Conservation (phyloP, 2,888 invertebrate genomes). For the Andricus quercusramuli region DNA sequence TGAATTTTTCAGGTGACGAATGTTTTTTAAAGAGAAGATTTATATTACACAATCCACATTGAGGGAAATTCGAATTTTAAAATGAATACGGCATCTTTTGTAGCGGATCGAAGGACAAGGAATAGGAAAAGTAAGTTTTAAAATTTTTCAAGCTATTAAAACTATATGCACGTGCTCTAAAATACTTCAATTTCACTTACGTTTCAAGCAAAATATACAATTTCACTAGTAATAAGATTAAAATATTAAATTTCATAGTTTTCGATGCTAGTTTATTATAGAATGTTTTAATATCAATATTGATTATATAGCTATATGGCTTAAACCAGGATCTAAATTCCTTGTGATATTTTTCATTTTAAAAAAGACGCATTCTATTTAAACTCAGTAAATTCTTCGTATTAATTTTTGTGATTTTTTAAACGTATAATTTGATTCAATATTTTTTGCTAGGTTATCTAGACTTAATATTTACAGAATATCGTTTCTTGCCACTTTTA, state of each 20-base stretch:
- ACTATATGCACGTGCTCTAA: neutral
- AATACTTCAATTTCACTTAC: too few relatives aligned
- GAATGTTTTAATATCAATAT: neutral
- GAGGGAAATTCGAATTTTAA: neutral
- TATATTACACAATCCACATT: neutral
- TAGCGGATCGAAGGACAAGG: neutral
- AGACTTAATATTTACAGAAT: neutral
- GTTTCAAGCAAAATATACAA: too few relatives aligned
- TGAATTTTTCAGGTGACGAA: slow-evolving; percentile 16
- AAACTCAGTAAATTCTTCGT: too few relatives aligned
- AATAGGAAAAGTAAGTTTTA: slow-evolving; percentile 27
- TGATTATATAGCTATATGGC: too few relatives aligned
- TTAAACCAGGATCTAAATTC: too few relatives aligned
- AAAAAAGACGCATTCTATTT: too few relatives aligned
- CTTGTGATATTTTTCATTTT: too few relatives aligned
- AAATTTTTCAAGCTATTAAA: neutral
- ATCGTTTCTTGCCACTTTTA: too few relatives aligned
- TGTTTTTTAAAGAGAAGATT: neutral
- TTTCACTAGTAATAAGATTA: too few relatives aligned
- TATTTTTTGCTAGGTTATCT: neutral
- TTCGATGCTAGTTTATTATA: neutral
- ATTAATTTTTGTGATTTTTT: too few relatives aligned
- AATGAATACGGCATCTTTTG: slow-evolving; percentile 12
- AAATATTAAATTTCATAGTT: neutral
- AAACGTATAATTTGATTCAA: too few relatives aligned